Percentiles rank a stretch among this genome's conserved stretches.
These are phyloP conservation scores for Scomber colias DNA, from an alignment of 2,113 vertebrate species.

Conservation along the genomic window DNA sequence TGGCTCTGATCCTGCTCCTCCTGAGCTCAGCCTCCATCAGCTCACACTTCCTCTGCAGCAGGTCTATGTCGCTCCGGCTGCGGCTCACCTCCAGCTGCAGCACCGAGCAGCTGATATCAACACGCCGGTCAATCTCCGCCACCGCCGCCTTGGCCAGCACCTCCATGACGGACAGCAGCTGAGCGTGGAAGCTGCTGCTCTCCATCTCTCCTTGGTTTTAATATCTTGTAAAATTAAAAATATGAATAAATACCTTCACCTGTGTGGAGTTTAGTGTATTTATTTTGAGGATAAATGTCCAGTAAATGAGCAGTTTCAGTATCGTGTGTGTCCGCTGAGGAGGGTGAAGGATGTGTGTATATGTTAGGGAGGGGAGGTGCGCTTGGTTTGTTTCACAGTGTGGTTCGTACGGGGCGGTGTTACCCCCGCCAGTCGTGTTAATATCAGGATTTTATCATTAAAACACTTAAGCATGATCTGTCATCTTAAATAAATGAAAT, in stretches of 20 bases:
- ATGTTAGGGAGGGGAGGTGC: no score
- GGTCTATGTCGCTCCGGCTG: constrained; percentile 79
- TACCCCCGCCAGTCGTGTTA: not conserved
- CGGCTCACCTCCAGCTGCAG: constrained; percentile 78
- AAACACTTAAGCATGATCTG: not conserved
- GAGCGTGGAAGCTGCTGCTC: constrained; percentile 74
- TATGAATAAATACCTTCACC: not conserved
- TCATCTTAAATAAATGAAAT: rapidly evolving
- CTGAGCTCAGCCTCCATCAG: constrained; percentile 79
- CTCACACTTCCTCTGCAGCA: constrained; percentile 74
- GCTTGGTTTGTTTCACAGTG: rapidly evolving
- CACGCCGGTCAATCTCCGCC: constrained; percentile 78
- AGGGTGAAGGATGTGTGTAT: not conserved
- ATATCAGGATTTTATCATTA: no score
- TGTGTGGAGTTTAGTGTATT: not conserved
- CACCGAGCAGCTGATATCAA: constrained; percentile 79
- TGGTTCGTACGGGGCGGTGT: not conserved
- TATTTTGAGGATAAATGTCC: not conserved
- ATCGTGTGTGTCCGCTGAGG: rapidly evolving
- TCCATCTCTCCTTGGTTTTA: constrained; percentile 58
- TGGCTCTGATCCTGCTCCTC: constrained; percentile 61
- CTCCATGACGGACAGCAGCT: constrained; percentile 82
- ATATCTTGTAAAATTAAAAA: not conserved
- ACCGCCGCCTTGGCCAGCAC: constrained; percentile 77
- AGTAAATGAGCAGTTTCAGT: not conserved